Percentiles rank a stretch among this genome's conserved stretches.
phyloP scores from a whole-genome alignment of 2,888 invertebrate genomes.

The Lathronympha strigana region DNA sequence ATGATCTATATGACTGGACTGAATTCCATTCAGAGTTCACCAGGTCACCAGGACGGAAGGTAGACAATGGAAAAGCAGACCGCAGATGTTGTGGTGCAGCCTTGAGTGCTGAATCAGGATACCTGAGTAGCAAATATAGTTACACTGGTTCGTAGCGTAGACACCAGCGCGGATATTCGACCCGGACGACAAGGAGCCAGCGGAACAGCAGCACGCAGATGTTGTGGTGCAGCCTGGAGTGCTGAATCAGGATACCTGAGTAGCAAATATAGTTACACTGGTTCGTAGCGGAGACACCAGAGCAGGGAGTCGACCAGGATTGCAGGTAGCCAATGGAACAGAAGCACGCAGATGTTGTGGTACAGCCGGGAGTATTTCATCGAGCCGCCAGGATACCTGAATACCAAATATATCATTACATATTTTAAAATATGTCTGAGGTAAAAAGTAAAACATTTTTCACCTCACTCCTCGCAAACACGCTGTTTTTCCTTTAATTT shows the following conservation, averaged over 20 bases:
- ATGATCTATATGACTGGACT: too few species aligned
- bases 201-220: conserved; percentile 94
- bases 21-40: too few species aligned
- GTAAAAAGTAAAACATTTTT: too few species aligned
- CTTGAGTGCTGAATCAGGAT: background rate
- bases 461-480: too few species aligned
- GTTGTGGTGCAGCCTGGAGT: conserved; percentile 89
- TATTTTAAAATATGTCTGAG: too few species aligned
- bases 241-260: conserved; percentile 97
- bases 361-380: conserved; percentile 91
- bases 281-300: conserved; percentile 92
- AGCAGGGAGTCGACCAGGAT: conserved; percentile 91
- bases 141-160: conserved; percentile 95
- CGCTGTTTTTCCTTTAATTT: too few species aligned
- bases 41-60: too few species aligned
- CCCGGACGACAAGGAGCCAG: conserved; percentile 93
- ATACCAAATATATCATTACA: too few species aligned
- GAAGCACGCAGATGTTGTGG: conserved; percentile 92
- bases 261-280: too few species aligned
- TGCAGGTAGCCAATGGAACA: conserved; percentile 97
- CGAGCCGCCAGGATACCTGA: conserved; percentile 91
- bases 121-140: conserved; percentile 75
- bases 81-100: background rate
- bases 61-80: too few species aligned
- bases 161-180: conserved; percentile 91